Base-by-base conservation (phyloP, 2,113 vertebrate species). In the Eurypyga helias region DNA sequence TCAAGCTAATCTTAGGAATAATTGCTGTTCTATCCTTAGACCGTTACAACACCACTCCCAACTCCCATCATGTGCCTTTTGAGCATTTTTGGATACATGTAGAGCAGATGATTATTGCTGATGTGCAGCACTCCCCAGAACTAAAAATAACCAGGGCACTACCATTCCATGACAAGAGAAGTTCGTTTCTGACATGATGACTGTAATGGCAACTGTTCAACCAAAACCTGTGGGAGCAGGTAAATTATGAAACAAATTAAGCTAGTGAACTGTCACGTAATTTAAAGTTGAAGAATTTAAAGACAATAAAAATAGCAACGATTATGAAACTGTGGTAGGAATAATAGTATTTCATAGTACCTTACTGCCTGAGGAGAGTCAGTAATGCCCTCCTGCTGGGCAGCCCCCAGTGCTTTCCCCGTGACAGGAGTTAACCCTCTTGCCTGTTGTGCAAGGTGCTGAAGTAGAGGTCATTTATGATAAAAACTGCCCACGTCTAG, bases 1-100 rank as follows among this genome's bases (percentile, higher is more conserved):
- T 84, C 60, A 60, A 54, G 34, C 81, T 94, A 71, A 91, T 91
- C 82, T 93, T 76, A 67, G 77, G 55, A 87, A 76, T 91, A 96
- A 96, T 87, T 96, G 48, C 93, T 82, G 69, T 91, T 91, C 93
- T 95, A 84, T 94, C 91, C 93, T 96, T 93, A 87, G 89, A 49
- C 55, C 34, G 15, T 81, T 87, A 28, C 58, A 92, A 38, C 52
- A 77, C 25, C 0, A 2, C 83, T 75, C 71, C 24, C 20, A 82
- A 23, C 57, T 87, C 87, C 77, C 87, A 91, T 87, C 61, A 55
- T 55, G 51, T 55, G 69, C 84, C 93, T 95, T 96, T 79, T 82
- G 94, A 95, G 88, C 83, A 49, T 45, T 84, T 89, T 71, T 64
- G 45, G 92, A 65, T 95, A 76, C 79, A 92, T 87, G 95, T 89